Evolutionary conservation across 1,140 invertebrate genomes (phyloP).

Genomic region (Lineus longissimus): DNA sequence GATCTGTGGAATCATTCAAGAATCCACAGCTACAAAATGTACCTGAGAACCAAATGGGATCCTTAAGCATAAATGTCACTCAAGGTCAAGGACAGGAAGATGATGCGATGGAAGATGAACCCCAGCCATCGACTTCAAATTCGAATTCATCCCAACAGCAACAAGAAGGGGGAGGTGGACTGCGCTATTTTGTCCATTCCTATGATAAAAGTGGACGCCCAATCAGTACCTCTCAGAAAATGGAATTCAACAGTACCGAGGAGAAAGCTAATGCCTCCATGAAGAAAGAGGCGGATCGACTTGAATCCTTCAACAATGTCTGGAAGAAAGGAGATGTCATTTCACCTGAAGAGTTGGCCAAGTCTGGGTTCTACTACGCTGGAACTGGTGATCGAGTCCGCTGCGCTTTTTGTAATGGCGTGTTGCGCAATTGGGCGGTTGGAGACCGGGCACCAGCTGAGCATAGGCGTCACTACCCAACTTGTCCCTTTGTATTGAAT

Average conservation of each 20-base stretch:
- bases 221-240: background rate
- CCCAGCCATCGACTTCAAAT: too few species aligned
- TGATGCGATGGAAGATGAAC: too few species aligned
- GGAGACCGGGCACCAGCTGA: conserved; percentile 73
- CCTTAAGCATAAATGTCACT: too few species aligned
- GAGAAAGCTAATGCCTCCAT: background rate
- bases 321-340: conserved; percentile 60
- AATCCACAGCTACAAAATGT: too few species aligned
- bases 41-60: too few species aligned
- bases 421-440: conserved; percentile 69
- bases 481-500: conserved; percentile 68
- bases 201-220: background rate
- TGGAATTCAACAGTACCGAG: background rate
- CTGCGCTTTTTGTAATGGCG: conserved; percentile 78
- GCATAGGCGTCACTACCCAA: conserved; percentile 68
- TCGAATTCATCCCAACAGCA: too few species aligned
- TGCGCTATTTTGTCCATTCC: background rate
- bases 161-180: background rate
- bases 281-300: conserved; percentile 47
- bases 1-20: too few species aligned
- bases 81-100: too few species aligned
- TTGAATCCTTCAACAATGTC: conserved; percentile 64
- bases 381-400: conserved; percentile 68
- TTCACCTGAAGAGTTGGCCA: conserved; percentile 70
- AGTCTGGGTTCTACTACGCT: conserved; percentile 84